phyloP scores from a whole-genome alignment of 2,113 vertebrate genomes.

The Leptosomus discolor region DNA sequence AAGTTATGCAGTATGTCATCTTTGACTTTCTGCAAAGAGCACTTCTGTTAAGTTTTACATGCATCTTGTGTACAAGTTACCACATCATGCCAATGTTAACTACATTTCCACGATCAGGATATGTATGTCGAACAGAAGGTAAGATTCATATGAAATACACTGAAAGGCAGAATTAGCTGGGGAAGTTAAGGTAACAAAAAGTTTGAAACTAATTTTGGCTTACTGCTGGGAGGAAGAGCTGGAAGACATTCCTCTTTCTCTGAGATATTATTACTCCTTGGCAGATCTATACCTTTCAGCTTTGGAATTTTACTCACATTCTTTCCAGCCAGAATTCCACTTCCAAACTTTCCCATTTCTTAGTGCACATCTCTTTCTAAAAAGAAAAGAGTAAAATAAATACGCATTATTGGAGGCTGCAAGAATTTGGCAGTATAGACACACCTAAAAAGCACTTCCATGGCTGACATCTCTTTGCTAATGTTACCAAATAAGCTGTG shows the following conservation, averaged over 20 bases:
- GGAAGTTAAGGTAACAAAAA: background rate
- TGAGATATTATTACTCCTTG: background rate
- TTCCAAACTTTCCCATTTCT: constrained; percentile 71
- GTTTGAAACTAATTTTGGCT: background rate
- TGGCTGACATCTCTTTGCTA: background rate
- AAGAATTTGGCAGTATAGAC: background rate
- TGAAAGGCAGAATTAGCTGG: background rate
- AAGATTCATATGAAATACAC: background rate
- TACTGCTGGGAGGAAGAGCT: background rate
- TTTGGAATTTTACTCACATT: constrained; percentile 73
- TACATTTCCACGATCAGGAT: background rate
- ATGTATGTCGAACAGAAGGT: background rate
- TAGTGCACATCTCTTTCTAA: constrained; percentile 1
- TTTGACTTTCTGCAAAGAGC: background rate
- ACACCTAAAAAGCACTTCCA: background rate
- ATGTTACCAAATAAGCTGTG: background rate
- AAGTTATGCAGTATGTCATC: background rate
- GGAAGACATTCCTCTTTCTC: background rate
- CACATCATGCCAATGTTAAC: background rate
- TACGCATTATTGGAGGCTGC: background rate
- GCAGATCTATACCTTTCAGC: background rate
- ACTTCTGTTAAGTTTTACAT: background rate
- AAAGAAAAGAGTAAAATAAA: background rate
- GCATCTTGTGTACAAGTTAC: background rate
- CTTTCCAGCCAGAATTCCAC: constrained; percentile 80